phyloP scores from a whole-genome alignment of 1,140 invertebrate genomes.

The Papilio dardanus region DNA sequence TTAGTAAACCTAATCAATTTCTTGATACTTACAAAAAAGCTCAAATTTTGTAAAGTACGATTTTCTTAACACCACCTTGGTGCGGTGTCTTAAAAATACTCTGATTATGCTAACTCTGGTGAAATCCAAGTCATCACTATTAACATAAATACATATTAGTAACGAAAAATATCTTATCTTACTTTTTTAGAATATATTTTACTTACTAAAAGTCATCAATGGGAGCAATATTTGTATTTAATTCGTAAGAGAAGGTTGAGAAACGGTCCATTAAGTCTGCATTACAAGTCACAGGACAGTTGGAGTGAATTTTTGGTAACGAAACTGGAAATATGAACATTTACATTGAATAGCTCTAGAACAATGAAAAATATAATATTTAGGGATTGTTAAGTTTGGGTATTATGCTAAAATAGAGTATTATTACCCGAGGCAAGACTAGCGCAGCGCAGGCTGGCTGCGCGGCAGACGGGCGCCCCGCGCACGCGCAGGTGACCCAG shows the following conservation, averaged over 20 bases:
- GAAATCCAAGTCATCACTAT: constrained; percentile 53
- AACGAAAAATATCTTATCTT: not conserved
- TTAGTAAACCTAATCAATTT: not conserved
- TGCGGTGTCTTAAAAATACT: constrained; percentile 43
- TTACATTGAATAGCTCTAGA: no score
- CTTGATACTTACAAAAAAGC: constrained; percentile 55
- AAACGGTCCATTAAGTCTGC: constrained; percentile 40
- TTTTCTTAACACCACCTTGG: constrained; percentile 39
- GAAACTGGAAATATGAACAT: constrained; percentile 45
- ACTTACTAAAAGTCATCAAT: constrained; percentile 61
- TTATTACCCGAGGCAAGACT: constrained; percentile 49
- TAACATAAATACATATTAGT: constrained; percentile 10
- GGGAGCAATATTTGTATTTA: constrained; percentile 32
- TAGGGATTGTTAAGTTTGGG: no score
- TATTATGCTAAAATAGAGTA: no score
- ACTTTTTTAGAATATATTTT: not conserved
- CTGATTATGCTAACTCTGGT: constrained; percentile 50
- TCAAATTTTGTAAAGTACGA: constrained; percentile 50
- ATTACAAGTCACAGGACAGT: constrained; percentile 53
- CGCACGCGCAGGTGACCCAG: constrained; percentile 46
- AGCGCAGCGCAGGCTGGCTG: constrained; percentile 48
- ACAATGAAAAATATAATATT: no score
- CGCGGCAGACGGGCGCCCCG: constrained; percentile 43
- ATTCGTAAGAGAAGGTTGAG: constrained; percentile 20
- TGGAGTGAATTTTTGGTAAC: constrained; percentile 39